These are phyloP conservation scores for Eurytemora carolleeae DNA, from an alignment of 1,140 invertebrate species.

Conservation along the genomic window DNA sequence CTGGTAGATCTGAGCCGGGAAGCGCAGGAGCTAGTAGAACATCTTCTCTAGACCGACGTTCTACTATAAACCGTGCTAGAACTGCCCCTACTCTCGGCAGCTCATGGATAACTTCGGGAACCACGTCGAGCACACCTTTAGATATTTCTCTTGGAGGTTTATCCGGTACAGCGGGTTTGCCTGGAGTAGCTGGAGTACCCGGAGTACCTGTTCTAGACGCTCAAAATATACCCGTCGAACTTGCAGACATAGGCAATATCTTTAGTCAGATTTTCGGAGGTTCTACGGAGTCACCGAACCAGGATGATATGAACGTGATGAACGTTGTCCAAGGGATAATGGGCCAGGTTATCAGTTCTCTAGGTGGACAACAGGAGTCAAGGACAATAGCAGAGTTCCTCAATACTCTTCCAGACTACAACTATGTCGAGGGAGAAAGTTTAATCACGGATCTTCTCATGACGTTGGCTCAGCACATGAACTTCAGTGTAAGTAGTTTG, in stretches of 20 bases:
- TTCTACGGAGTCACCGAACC: not conserved
- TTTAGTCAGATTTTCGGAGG: not conserved
- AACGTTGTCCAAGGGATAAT: slow-evolving; percentile 9
- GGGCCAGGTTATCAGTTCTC: slow-evolving; percentile 8
- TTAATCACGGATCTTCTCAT: slow-evolving; percentile 27
- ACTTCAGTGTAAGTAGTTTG: slow-evolving; percentile 5
- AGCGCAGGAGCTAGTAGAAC: not conserved
- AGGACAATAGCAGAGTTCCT: slow-evolving; percentile 29
- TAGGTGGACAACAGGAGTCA: slow-evolving; percentile 19
- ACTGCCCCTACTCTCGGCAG: no score
- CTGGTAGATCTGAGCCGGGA: not conserved
- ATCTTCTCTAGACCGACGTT: not conserved
- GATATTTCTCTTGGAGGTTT: no score
- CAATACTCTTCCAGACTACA: slow-evolving; percentile 24
- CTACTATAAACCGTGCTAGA: no score
- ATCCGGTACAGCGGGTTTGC: no score
- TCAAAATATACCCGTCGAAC: no score
- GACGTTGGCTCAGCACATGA: slow-evolving; percentile 19
- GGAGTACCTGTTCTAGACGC: no score
- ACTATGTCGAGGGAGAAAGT: slow-evolving; percentile 27
- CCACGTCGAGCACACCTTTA: no score
- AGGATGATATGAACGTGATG: not conserved
- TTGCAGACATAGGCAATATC: no score
- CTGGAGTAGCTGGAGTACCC: no score
- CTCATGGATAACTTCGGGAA: no score